Percentiles rank a stretch among this genome's conserved stretches.
Conservation (phyloP, 2,797 vertebrate genomes). For the Hoplostethus mediterraneus region DNA sequence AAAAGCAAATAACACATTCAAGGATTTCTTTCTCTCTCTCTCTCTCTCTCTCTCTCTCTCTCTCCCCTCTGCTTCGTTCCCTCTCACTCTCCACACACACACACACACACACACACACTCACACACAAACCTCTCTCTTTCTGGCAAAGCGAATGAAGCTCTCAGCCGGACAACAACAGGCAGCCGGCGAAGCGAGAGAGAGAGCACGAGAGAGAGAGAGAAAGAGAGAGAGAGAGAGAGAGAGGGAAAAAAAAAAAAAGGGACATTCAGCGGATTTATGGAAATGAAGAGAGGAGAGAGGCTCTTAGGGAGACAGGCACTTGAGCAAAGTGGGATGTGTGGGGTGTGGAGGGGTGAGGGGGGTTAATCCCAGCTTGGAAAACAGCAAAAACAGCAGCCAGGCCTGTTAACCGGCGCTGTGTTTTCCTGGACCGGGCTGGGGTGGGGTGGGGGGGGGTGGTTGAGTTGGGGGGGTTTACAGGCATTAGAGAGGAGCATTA, state of each 20-base stretch:
- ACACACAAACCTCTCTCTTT: conserved; percentile 55
- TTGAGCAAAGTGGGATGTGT: conserved; percentile 73
- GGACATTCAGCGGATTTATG: conserved; percentile 80
- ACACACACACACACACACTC: conserved; percentile 37
- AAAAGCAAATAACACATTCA: conserved; percentile 88
- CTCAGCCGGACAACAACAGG: conserved; percentile 79
- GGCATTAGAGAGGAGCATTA: conserved; percentile 70
- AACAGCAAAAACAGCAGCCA: conserved; percentile 56
- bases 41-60: conserved; percentile 62
- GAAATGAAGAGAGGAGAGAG: conserved; percentile 77
- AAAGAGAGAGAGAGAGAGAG: neutral
- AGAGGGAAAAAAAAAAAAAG: conserved; percentile 38
- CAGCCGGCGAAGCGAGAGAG: conserved; percentile 51
- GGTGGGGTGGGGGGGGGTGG: conserved; percentile 6
- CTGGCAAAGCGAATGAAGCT: conserved; percentile 71
- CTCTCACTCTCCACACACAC: conserved; percentile 39
- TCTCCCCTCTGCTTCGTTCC: conserved; percentile 52
- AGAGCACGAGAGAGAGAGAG: conserved; percentile 13
- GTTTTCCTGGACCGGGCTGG: conserved; percentile 55
- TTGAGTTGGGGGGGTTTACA: conserved; percentile 52
- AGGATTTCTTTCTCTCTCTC: conserved; percentile 72
- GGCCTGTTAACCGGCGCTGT: conserved; percentile 60
- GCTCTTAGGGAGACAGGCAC: conserved; percentile 74
- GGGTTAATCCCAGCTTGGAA: conserved; percentile 54
- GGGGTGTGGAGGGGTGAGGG: conserved; percentile 9